Percentiles rank a stretch among this genome's conserved stretches.
Evolutionary conservation across 1,140 invertebrate species (phyloP).

Genomic region (Diploscapter pachys): DNA sequence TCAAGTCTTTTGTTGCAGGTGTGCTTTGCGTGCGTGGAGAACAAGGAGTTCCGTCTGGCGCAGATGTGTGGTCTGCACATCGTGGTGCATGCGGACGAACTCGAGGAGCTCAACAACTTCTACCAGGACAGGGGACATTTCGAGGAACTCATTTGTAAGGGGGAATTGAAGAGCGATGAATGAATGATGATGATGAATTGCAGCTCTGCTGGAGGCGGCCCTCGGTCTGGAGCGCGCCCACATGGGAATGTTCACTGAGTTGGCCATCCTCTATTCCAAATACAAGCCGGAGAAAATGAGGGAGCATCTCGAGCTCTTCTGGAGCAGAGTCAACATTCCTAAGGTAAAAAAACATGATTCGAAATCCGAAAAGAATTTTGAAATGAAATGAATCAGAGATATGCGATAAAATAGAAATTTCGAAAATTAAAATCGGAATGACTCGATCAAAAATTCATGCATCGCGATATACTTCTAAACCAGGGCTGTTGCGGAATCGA

Average conservation of each 20-base stretch:
- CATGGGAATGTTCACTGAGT: constrained; percentile 99
- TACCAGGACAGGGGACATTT: constrained; percentile 92
- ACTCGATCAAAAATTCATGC: too few relatives aligned
- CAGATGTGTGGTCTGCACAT: constrained; percentile 99
- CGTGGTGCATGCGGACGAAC: constrained; percentile 96
- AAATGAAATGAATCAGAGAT: too few relatives aligned
- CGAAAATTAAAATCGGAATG: too few relatives aligned
- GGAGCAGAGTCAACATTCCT: constrained; percentile 98
- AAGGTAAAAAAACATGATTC: constrained; percentile 66
- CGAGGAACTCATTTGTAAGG: constrained; percentile 81
- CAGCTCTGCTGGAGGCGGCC: constrained; percentile 83
- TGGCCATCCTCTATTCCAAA: constrained; percentile 97
- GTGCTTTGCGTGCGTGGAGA: constrained; percentile 98
- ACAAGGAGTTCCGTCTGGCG: constrained; percentile 91
- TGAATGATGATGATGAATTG: background rate
- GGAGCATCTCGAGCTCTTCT: constrained; percentile 97
- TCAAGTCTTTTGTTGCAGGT: constrained; percentile 64
- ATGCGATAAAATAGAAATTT: too few relatives aligned
- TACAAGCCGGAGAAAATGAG: constrained; percentile 98
- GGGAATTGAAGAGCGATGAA: background rate
- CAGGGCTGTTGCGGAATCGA: too few relatives aligned
- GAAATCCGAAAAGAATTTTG: too few relatives aligned
- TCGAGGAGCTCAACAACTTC: constrained; percentile 97
- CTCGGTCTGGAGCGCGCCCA: constrained; percentile 90
- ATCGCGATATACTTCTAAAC: too few relatives aligned